phyloP scores from a whole-genome alignment of 2,797 vertebrate species.

The Gymnoscopelus braueri region DNA sequence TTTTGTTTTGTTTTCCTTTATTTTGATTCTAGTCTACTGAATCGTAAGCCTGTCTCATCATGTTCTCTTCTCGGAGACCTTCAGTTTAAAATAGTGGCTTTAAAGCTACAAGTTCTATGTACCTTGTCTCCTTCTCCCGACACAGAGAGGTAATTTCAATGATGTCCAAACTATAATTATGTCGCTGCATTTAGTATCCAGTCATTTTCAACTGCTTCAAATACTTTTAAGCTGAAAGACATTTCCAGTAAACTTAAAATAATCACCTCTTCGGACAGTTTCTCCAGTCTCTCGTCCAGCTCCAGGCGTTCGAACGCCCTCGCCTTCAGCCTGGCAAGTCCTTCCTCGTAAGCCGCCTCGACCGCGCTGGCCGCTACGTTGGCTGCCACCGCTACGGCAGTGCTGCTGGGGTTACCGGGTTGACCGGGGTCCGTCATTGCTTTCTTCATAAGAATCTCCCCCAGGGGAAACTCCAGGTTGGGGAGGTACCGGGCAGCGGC shows the following conservation, averaged over 20 bases:
- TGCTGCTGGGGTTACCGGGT: conserved; percentile 82
- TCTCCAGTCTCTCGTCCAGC: conserved; percentile 94
- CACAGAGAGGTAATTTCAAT: no score
- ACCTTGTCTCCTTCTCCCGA: no score
- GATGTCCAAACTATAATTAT: no score
- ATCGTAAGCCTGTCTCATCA: no score
- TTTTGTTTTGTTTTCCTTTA: no score
- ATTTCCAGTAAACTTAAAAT: background rate
- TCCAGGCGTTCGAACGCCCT: conserved; percentile 96
- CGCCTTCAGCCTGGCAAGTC: conserved; percentile 93
- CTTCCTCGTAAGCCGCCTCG: conserved; percentile 95
- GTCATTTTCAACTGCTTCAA: no score
- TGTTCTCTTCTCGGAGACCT: no score
- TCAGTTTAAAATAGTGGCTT: no score
- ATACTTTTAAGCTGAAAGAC: background rate
- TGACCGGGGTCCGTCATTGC: conserved; percentile 87
- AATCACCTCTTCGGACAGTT: conserved; percentile 91
- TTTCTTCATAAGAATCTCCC: conserved; percentile 91
- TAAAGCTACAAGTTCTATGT: no score
- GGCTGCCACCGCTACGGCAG: conserved; percentile 87
- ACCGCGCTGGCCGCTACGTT: conserved; percentile 87
- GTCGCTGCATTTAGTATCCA: no score
- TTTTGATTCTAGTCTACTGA: no score
- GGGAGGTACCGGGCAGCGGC: conserved; percentile 89
- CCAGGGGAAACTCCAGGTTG: conserved; percentile 95